Evolutionary conservation across 2,888 invertebrate species (phyloP), one percentile per base, ranked within the genome.

Genomic region (Platerodrilus igneus): DNA sequence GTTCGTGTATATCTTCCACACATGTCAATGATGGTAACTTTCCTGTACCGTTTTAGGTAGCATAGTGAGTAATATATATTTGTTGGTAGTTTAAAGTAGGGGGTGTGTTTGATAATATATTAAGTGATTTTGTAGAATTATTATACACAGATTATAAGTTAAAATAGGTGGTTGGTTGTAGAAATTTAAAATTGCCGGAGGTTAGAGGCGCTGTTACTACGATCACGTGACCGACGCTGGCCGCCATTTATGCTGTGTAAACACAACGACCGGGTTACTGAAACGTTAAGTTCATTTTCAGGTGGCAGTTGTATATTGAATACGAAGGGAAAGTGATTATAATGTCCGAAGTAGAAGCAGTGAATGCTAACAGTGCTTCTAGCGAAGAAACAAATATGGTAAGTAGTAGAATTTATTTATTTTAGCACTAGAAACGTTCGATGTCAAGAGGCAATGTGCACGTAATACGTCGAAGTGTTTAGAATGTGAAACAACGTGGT

Each of bases 201-300:
- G 55, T 55, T 61, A 58, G 52, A 56, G 57, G 56, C 54, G 50
- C 50, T 48, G 50, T 53, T 41, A n/a, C 51, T 35, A 38, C 39
- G 50, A 46, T 70, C 70, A 75, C 75, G 73, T 75, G 75, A 75
- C 75, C 74, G 72, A 75, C 76, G 76, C 76, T 74, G 68, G 71
- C 73, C 73, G 74, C 75, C 75, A 75, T 75, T 70, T 75, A 71
- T 70, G 67, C 68, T 67, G 72, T 73, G 74, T 74, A 75, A 75
- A 75, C 74, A 75, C 74, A 75, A 67, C 71, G 68, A 68, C 72
- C 73, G 72, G 72, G 69, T 65, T 63, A 62, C 16, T n/a, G 31
- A 60, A 64, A 62, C 64, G 63, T 62, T 62, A 58, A 58, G 57
- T 55, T 56, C 58, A 58, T 65, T 41, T 66, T 58, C 58, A 54